Percentiles rank a stretch among this genome's conserved stretches.
Conservation (phyloP, 2,797 vertebrate genomes). For the Tiaroga cobitis region DNA sequence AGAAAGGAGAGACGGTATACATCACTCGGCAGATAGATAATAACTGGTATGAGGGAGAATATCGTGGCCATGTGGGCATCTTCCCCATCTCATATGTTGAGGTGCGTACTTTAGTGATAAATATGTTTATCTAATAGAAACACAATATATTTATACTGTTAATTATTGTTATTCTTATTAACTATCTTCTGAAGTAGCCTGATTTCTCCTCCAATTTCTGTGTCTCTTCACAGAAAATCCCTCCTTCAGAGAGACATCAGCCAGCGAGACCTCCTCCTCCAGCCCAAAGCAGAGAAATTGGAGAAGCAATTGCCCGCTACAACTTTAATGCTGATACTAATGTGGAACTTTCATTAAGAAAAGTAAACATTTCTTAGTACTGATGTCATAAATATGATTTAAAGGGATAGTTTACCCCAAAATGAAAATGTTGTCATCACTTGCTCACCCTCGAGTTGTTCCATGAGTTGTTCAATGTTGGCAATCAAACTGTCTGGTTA, state of each 20-base stretch:
- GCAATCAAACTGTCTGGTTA: too few species aligned
- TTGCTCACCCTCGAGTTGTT: too few species aligned
- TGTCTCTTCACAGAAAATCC: slow-evolving; percentile 78
- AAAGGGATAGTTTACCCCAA: background rate
- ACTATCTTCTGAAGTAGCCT: background rate
- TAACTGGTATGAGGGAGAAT: slow-evolving; percentile 90
- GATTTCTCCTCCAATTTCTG: background rate
- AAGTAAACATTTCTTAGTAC: slow-evolving; percentile 73
- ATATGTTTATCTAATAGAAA: background rate
- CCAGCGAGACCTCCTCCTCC: slow-evolving; percentile 86
- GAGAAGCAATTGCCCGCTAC: slow-evolving; percentile 88
- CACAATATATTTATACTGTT: background rate
- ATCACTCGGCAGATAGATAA: slow-evolving; percentile 88
- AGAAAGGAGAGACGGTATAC: slow-evolving; percentile 86
- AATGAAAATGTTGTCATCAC: too few species aligned
- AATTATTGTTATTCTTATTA: background rate
- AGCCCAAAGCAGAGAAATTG: slow-evolving; percentile 82
- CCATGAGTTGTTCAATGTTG: too few species aligned
- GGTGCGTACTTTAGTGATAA: slow-evolving; percentile 70
- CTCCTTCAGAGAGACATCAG: slow-evolving; percentile 80
- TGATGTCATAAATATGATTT: slow-evolving; percentile 9
- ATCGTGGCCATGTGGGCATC: slow-evolving; percentile 83
- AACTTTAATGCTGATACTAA: slow-evolving; percentile 89
- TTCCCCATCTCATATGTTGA: slow-evolving; percentile 89
- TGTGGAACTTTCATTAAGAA: slow-evolving; percentile 86